phyloP scores from a whole-genome alignment of 2,797 vertebrate species.

The Brotula barbata region DNA sequence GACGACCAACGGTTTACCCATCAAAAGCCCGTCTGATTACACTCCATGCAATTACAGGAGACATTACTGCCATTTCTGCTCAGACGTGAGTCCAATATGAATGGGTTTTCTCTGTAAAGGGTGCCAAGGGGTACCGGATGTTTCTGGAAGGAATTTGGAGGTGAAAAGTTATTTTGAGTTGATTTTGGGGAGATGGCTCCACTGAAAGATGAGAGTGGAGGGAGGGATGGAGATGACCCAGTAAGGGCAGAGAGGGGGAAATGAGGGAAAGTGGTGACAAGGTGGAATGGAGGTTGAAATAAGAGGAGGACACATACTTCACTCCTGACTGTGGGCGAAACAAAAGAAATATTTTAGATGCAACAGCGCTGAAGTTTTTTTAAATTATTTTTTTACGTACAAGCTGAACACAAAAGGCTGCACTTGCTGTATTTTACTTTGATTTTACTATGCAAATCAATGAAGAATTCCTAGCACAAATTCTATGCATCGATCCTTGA shows the following conservation, averaged over 20 bases:
- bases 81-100: conserved; percentile 75
- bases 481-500: too few species aligned
- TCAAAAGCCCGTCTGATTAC: conserved; percentile 75
- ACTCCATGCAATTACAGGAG: conserved; percentile 69
- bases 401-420: too few species aligned
- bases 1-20: conserved; percentile 61
- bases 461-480: too few species aligned
- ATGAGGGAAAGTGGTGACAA: conserved; percentile 56
- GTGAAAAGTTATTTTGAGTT: conserved; percentile 73
- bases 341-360: conserved; percentile 29
- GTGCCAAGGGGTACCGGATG: conserved; percentile 55
- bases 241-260: conserved; percentile 40
- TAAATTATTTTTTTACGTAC: too few species aligned
- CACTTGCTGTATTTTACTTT: too few species aligned
- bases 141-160: conserved; percentile 73
- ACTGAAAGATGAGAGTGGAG: conserved; percentile 67
- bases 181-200: conserved; percentile 60
- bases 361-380: too few species aligned
- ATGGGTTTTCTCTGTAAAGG: conserved; percentile 60
- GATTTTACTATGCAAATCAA: too few species aligned
- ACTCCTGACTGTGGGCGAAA: conserved; percentile 40
- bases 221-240: conserved; percentile 58
- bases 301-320: conserved; percentile 53
- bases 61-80: conserved; percentile 76
- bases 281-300: conserved; percentile 52